Evolutionary conservation across 1,140 invertebrate genomes (phyloP).

Genomic region (Euglossa dilemma): DNA sequence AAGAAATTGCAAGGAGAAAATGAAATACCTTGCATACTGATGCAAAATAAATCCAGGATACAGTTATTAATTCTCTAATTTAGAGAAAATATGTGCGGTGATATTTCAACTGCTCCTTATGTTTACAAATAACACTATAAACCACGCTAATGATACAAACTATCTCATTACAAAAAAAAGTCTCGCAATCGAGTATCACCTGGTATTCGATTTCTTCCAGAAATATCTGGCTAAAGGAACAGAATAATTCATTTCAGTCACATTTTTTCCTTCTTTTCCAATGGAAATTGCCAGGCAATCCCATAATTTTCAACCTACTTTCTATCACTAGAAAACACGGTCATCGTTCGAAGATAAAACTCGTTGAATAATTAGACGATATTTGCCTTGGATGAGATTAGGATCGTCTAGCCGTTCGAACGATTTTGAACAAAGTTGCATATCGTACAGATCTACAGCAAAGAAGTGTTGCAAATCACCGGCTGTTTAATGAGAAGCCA

Average conservation of each 20-base stretch:
- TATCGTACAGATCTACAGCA: background rate
- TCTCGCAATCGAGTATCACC: background rate
- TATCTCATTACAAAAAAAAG: too few species aligned
- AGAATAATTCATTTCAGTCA: background rate
- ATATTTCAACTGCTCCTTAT: too few species aligned
- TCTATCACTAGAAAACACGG: constrained; percentile 1
- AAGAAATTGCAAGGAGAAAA: too few species aligned
- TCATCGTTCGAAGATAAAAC: background rate
- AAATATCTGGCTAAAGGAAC: background rate
- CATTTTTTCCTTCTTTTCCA: background rate
- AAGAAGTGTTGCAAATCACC: background rate
- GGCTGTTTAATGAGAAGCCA: background rate
- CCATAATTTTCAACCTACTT: constrained; percentile 2
- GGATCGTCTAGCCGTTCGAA: background rate
- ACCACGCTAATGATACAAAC: too few species aligned
- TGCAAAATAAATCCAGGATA: too few species aligned
- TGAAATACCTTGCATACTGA: too few species aligned
- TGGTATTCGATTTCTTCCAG: background rate
- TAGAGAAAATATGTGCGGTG: too few species aligned
- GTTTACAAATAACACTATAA: too few species aligned
- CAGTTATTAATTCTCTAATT: too few species aligned
- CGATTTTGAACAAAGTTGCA: background rate
- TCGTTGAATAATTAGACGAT: background rate
- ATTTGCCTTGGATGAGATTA: background rate
- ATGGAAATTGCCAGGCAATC: background rate